These are phyloP conservation scores for Silurus aristotelis DNA, from an alignment of 2,797 vertebrate genomes.

Conservation along the genomic window DNA sequence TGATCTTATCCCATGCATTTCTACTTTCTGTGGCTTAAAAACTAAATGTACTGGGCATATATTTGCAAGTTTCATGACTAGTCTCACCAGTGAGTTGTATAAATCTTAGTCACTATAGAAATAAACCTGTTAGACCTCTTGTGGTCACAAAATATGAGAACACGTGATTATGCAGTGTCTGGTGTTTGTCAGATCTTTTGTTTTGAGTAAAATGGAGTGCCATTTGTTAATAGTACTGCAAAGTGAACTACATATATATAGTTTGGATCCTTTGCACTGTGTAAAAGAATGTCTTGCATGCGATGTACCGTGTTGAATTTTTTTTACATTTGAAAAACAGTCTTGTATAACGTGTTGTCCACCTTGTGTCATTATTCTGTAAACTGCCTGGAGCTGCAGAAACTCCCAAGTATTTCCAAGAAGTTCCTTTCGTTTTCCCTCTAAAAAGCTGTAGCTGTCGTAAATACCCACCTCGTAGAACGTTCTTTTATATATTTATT, in stretches of 20 bases:
- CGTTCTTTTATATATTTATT: neutral
- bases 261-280: neutral
- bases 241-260: neutral
- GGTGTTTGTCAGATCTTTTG: neutral
- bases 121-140: constrained; percentile 6
- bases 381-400: neutral
- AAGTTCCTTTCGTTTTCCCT: neutral
- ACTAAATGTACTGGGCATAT: neutral
- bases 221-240: neutral
- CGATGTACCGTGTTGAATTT: neutral
- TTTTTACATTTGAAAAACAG: neutral
- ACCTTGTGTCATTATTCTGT: neutral
- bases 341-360: neutral
- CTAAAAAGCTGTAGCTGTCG: neutral
- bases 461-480: neutral
- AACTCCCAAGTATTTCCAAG: neutral
- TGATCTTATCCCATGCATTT: neutral
- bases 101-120: neutral
- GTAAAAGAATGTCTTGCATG: neutral
- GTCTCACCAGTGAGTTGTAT: neutral
- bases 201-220: neutral
- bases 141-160: neutral
- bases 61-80: neutral
- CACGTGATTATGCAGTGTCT: neutral
- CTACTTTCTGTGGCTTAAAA: neutral